Evolutionary conservation across 2,888 invertebrate genomes (phyloP).

Genomic region (Eristalis arbustorum): DNA sequence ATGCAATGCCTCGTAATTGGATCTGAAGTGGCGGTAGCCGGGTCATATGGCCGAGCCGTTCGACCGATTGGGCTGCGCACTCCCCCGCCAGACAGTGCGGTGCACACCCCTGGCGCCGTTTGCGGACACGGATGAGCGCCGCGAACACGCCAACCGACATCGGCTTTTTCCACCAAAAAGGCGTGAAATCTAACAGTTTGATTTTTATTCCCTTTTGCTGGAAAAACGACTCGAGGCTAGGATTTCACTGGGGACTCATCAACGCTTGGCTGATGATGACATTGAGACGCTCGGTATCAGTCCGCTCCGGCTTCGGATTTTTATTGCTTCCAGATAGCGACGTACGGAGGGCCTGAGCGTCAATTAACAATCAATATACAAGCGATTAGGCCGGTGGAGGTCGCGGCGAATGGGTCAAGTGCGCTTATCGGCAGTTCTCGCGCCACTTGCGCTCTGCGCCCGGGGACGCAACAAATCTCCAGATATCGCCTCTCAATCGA

Average conservation of each 20-base stretch:
- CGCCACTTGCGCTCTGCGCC: slow-evolving; percentile 26
- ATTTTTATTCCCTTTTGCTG: background rate
- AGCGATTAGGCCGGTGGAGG: slow-evolving; percentile 67
- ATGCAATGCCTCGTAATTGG: slow-evolving; percentile 41
- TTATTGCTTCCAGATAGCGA: slow-evolving; percentile 57
- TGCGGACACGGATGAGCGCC: slow-evolving; percentile 41
- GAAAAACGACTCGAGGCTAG: background rate
- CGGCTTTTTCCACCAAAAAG: slow-evolving; percentile 22
- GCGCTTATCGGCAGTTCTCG: slow-evolving; percentile 53
- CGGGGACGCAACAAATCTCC: slow-evolving; percentile 47
- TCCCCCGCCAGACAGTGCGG: slow-evolving; percentile 61
- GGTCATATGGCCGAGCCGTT: slow-evolving; percentile 35
- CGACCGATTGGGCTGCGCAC: slow-evolving; percentile 51
- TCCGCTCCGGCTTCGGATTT: slow-evolving; percentile 8
- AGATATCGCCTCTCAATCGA: slow-evolving; percentile 54
- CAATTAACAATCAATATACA: slow-evolving; percentile 72
- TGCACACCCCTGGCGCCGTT: slow-evolving; percentile 68
- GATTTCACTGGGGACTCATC: background rate
- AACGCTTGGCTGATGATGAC: slow-evolving; percentile 25
- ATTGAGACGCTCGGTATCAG: slow-evolving; percentile 47
- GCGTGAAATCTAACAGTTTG: slow-evolving; percentile 67
- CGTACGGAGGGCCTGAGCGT: slow-evolving; percentile 22
- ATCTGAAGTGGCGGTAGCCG: slow-evolving; percentile 54
- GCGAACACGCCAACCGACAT: background rate
- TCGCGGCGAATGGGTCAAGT: slow-evolving; percentile 56